Evolutionary conservation across 1,140 invertebrate genomes (phyloP).

Genomic region (Delia radicum): DNA sequence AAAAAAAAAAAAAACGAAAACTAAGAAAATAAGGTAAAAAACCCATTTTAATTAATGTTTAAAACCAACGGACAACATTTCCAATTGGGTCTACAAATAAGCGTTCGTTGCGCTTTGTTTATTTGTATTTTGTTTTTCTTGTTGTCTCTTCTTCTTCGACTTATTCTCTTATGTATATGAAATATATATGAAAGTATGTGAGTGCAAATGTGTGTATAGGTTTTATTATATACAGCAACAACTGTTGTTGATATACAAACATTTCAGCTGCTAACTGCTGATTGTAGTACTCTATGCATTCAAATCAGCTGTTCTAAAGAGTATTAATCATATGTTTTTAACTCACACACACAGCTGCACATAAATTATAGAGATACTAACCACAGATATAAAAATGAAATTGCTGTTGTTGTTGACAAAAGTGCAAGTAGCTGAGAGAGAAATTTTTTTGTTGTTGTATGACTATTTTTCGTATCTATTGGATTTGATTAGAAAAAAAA

Average conservation of each 20-base stretch:
- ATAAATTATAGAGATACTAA: neutral
- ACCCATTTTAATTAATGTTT: neutral
- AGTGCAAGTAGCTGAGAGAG: neutral
- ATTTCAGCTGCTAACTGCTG: neutral
- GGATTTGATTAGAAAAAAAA: neutral
- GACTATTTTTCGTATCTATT: neutral
- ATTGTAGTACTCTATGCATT: neutral
- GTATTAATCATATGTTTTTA: neutral
- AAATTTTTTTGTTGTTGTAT: neutral
- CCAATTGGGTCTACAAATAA: conserved; percentile 5
- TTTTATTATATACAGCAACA: neutral
- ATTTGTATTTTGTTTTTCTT: neutral
- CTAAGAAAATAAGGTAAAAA: too few species aligned
- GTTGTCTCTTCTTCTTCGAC: neutral
- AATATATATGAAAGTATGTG: too few species aligned
- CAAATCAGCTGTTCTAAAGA: neutral
- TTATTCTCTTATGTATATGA: neutral
- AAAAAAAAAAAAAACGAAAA: neutral
- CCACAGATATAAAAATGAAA: neutral
- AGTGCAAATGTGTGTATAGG: too few species aligned
- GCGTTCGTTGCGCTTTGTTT: conserved; percentile 7
- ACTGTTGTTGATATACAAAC: neutral
- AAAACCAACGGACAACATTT: neutral
- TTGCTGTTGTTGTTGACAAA: neutral
- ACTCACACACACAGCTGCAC: neutral